Percentiles rank a stretch among this genome's conserved stretches.
These are phyloP conservation scores for Ailuropoda melanoleuca DNA, from an alignment of 2,113 vertebrate genomes.

Conservation along the genomic window DNA sequence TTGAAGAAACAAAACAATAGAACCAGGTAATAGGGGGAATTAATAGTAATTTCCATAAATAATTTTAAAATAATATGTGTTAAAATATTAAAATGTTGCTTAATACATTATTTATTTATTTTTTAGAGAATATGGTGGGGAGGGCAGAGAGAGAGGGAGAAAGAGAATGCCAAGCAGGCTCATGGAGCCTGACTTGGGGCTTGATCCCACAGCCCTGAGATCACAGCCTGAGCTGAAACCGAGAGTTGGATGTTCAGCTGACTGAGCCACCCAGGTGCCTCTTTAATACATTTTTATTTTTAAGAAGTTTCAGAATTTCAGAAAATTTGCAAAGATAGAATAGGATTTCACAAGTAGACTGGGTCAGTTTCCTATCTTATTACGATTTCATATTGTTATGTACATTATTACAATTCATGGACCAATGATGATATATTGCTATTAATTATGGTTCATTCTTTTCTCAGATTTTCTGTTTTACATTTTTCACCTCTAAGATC, in stretches of 20 bases:
- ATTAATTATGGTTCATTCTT: neutral
- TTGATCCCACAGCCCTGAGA: neutral
- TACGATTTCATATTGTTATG: neutral
- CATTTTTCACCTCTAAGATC: neutral
- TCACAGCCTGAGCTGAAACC: neutral
- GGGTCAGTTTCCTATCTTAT: neutral
- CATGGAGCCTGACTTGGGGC: neutral
- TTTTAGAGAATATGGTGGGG: too few species aligned
- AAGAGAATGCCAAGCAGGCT: neutral
- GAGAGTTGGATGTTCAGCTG: neutral
- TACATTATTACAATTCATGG: neutral
- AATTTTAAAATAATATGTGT: neutral
- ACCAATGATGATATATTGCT: neutral
- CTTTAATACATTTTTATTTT: neutral
- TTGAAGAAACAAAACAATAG: neutral
- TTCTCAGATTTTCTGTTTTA: neutral
- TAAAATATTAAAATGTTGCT: neutral
- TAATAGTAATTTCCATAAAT: neutral
- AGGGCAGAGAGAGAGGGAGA: neutral
- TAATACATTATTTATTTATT: neutral
- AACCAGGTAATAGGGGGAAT: neutral
- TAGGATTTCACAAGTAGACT: neutral
- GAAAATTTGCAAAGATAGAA: neutral
- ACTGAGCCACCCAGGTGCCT: neutral
- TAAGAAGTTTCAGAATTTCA: neutral